phyloP scores from a whole-genome alignment of 2,113 vertebrate species.

The Paracanthobrama guichenoti region DNA sequence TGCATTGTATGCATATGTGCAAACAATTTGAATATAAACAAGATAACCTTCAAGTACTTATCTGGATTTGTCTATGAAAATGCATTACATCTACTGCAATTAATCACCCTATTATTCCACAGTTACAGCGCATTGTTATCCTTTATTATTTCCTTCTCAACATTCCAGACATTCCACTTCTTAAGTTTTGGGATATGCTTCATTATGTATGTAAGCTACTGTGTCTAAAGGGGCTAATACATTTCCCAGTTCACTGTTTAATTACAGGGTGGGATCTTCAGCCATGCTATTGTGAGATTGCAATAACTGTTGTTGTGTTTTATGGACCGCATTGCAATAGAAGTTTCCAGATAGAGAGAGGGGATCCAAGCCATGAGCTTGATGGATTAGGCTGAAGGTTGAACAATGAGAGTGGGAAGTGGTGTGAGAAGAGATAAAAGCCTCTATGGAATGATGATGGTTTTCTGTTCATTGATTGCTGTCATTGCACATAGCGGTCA shows the following conservation, averaged over 20 bases:
- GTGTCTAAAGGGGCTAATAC: conserved; percentile 35
- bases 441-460: conserved; percentile 25
- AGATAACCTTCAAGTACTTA: background rate
- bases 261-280: conserved; percentile 40
- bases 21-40: background rate
- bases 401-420: conserved; percentile 22
- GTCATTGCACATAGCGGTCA: background rate
- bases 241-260: conserved; percentile 44
- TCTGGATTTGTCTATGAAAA: background rate
- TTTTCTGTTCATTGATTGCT: conserved; percentile 45
- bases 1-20: background rate
- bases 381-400: conserved; percentile 45
- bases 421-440: conserved; percentile 44
- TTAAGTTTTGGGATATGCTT: conserved; percentile 6
- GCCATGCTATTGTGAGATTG: conserved; percentile 17
- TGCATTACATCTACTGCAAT: background rate
- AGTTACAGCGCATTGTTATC: conserved; percentile 1
- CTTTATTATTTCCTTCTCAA: conserved; percentile 1
- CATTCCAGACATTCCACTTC: background rate
- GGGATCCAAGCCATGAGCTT: conserved; percentile 12
- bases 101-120: conserved; percentile 11
- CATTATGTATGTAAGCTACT: background rate
- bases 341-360: conserved; percentile 7
- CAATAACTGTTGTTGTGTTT: conserved; percentile 31
- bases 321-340: conserved; percentile 13